Evolutionary conservation across 2,888 invertebrate species (phyloP), one percentile per base, ranked within the genome.

Genomic region (Aquatica leii): DNA sequence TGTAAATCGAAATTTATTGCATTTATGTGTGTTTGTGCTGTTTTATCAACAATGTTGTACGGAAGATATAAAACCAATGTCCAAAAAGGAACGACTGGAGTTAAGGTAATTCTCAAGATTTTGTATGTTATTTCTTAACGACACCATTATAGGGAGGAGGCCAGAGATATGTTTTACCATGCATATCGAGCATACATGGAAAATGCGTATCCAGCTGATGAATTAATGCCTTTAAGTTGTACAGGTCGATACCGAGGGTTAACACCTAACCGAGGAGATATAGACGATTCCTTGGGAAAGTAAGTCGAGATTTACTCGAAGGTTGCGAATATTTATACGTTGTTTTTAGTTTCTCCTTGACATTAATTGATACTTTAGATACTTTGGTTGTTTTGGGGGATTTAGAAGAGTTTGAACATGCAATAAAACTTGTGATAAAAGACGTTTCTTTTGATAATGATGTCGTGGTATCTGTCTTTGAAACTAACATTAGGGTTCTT

Each of bases 201-300:
- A 74, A 92, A 97, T 85, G 98, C 98, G 11, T 99, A 94, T 83
- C 98, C 98, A 55, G 98, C 98, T 14, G 98, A 98, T 84, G 98
- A 99, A 82, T 83, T 98, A 70, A 97, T 98, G 98, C 98, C 98
- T 0, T 84, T 98, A 35, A 94, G 93, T 76, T 98, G 98, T 81
- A 90, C 91, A 77, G 98, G 98, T 21, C 85, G 98, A 56, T 95
- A 91, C 82, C 86, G 96, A 73, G 97, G 96, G 3, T 86, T 94
- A 4, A 94, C 96, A 53, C 92, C 95, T 2, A 92, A 92, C 70
- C 86, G 98, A 51, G 98, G 98, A 1, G 98, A 98, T 78, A 93
- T 98, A 82, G 98, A 98, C 82, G 98, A 98, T 80, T 90, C 92
- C 35, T 86, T 98, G 68, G 98, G 98, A 84, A 98, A 99, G 97